Base-by-base conservation (phyloP, 1,140 invertebrate species). In the Drosophila mauritiana region DNA sequence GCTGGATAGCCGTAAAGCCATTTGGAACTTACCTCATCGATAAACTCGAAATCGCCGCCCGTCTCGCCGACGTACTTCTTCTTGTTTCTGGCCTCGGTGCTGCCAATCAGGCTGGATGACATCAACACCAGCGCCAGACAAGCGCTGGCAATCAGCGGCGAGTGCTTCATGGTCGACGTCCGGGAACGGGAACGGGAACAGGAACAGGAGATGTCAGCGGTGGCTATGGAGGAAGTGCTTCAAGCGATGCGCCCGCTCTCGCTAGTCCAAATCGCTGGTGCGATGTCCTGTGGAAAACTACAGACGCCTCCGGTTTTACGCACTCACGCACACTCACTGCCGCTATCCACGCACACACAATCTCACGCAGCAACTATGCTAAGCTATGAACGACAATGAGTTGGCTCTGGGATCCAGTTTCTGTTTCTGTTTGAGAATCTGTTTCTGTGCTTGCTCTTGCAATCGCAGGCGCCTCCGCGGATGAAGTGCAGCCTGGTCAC, bases 21-120 rank as follows among this genome's bases (percentile, higher is more conserved):
- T 80, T 84, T 89, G 84, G 64, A 64, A 91, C 90, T 91, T 91
- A 91, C 90, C 90, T 91, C 90, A 90, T 91, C 90, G 80, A 91
- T 91, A 83, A 91, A 91, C 81, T 91, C 90, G 76, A 91, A 91
- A 86, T 91, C 90, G 64, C 90, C 90, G 69, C 90, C 90, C 73
- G 84, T 91, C 88, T 91, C 90, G 68, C 90, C 90, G 75, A 90
- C 76, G 40, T 91, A 90, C 80, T 91, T 91, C 78, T 91, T 91
- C 78, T 91, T 52, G 49, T 34, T 91, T 65, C 91, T 90, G 65
- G 90, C 90, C 63, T 91, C 86, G 43, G 70, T 80, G 63, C 79
- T 79, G 77, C 68, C 82, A 72, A 84, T 74, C 73, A 83, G 68
- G 42, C 76, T 76, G 73, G 78, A 91, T 91, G 90, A 91, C 86